A percentile compares a stretch with the other conserved stretches of the same genome.
Conservation (phyloP, 2,888 invertebrate genomes). For the Oligia fasciuncula region DNA sequence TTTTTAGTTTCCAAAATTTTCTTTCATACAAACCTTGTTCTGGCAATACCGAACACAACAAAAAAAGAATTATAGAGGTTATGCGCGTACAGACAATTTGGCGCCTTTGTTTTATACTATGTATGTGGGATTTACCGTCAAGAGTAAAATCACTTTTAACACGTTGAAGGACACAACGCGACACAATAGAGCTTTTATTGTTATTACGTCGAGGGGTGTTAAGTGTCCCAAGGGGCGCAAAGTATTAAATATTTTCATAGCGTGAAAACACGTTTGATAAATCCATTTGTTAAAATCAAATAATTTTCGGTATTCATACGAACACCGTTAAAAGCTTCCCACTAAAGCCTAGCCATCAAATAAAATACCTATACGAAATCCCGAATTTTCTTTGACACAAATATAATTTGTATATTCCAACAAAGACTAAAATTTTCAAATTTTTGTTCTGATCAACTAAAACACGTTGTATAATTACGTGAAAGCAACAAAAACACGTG, state of each 20-base stretch:
- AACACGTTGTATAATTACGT: slow-evolving; percentile 46
- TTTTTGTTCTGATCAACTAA: slow-evolving; percentile 3
- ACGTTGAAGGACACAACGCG: no score
- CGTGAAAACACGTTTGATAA: slow-evolving; percentile 1
- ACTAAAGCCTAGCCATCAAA: background rate
- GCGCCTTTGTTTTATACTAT: no score
- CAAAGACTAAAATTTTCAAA: background rate
- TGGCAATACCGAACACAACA: no score
- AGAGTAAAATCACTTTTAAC: background rate
- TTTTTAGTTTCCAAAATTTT: no score
- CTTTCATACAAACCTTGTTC: no score
- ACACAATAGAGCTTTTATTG: no score
- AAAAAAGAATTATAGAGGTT: no score
- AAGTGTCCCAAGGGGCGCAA: no score
- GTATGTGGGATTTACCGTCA: background rate
- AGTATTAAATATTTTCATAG: no score
- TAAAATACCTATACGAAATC: background rate
- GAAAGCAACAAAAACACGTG: slow-evolving; percentile 46
- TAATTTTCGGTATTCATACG: background rate
- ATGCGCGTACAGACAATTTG: no score
- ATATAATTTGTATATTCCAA: background rate
- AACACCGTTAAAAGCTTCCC: background rate
- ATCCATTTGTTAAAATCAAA: background rate
- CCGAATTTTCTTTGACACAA: background rate
- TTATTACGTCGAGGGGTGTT: no score